A percentile compares a stretch with the other conserved stretches of the same genome.
These are phyloP conservation scores for Lepilemur septentrionalis DNA, from an alignment of 2,797 vertebrate genomes.

Conservation along the genomic window DNA sequence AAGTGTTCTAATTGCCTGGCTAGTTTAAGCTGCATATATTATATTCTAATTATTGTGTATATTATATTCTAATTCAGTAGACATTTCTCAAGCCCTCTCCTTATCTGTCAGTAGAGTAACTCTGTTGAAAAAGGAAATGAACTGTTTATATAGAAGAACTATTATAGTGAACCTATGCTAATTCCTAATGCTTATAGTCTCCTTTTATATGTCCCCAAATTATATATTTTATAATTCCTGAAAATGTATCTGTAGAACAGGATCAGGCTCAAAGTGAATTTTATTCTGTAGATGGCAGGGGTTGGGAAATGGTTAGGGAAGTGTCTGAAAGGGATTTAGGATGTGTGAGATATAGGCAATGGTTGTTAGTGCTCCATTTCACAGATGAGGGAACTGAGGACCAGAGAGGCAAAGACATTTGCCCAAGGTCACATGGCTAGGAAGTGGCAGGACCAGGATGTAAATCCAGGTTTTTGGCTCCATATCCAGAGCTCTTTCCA, in stretches of 20 bases:
- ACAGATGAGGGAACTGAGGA: constrained; percentile 22
- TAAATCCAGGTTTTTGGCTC: not conserved
- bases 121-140: constrained; percentile 41
- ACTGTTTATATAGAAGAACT: not conserved
- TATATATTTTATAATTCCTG: not conserved
- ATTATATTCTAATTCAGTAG: not conserved
- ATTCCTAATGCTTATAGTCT: constrained; percentile 26
- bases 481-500: not conserved
- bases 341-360: not conserved
- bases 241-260: constrained; percentile 5
- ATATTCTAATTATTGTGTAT: not conserved
- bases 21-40: not conserved
- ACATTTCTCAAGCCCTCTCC: not conserved
- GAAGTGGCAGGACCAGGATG: not conserved
- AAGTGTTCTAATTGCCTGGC: not conserved
- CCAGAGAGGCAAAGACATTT: constrained; percentile 19
- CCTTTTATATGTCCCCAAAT: not conserved
- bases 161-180: not conserved
- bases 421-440: not conserved
- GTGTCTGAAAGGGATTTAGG: not conserved
- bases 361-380: not conserved
- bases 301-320: not conserved
- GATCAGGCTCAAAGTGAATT: constrained; percentile 31
- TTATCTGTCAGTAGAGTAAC: not conserved
- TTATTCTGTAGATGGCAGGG: not conserved